phyloP scores from a whole-genome alignment of 2,113 vertebrate species.

The Symphodus melops region DNA sequence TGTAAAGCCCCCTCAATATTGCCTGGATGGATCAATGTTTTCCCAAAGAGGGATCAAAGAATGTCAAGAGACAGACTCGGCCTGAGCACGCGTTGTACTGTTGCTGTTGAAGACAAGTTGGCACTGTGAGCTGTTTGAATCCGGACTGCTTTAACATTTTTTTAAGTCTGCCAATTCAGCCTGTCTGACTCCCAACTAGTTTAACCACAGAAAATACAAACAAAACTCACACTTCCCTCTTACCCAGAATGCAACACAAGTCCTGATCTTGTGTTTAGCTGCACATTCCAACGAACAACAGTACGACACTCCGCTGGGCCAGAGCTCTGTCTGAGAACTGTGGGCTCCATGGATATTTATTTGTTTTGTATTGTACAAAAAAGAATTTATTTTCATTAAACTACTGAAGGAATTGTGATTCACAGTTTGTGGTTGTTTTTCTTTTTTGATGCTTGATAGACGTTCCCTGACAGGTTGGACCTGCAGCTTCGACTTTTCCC shows the following conservation, averaged over 20 bases:
- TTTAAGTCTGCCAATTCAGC: neutral
- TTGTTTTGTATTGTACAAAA: slow-evolving; percentile 68
- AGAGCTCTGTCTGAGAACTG: slow-evolving; percentile 5
- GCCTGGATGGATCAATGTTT: slow-evolving; percentile 8
- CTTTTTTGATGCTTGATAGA: neutral
- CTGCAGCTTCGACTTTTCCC: no score
- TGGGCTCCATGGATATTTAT: slow-evolving; percentile 53
- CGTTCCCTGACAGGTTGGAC: neutral
- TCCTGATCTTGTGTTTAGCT: slow-evolving; percentile 9
- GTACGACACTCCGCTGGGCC: slow-evolving; percentile 5
- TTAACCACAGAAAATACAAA: neutral
- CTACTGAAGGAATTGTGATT: slow-evolving; percentile 40
- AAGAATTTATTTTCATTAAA: slow-evolving; percentile 72
- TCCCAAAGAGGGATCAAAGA: neutral
- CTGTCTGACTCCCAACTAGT: neutral
- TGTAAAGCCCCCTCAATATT: slow-evolving; percentile 31
- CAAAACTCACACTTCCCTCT: slow-evolving; percentile 11
- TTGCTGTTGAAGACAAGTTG: slow-evolving; percentile 14
- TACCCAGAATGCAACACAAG: slow-evolving; percentile 11
- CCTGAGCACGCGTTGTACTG: neutral
- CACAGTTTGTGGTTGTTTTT: neutral
- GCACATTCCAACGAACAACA: slow-evolving; percentile 39
- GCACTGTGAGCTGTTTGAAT: slow-evolving; percentile 4
- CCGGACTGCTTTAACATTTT: neutral
- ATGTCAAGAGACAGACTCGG: slow-evolving; percentile 6